Percentiles rank a stretch among this genome's conserved stretches.
These are phyloP conservation scores for Tapera naevia DNA, from an alignment of 2,797 vertebrate species.

Conservation along the genomic window DNA sequence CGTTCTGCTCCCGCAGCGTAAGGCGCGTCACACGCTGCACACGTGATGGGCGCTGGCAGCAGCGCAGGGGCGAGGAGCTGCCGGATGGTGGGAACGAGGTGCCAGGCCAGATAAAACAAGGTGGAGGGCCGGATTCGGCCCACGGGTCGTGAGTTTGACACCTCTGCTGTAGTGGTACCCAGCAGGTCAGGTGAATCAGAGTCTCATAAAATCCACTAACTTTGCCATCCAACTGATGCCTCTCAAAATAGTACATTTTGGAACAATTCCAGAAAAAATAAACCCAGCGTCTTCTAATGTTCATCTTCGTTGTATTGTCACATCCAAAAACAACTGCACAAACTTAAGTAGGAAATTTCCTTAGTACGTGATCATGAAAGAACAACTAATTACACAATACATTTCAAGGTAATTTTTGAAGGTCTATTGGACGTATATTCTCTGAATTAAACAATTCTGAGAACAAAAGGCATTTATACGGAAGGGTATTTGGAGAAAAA, in stretches of 20 bases:
- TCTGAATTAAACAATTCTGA: background rate
- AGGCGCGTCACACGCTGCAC: no score
- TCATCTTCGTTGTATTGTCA: background rate
- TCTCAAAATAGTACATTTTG: background rate
- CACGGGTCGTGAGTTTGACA: no score
- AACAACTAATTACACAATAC: background rate
- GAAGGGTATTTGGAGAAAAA: background rate
- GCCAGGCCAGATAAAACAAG: no score
- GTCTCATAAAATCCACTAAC: background rate
- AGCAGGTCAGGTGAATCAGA: background rate
- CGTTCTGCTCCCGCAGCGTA: no score
- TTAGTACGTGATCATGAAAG: background rate
- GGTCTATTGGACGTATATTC: background rate
- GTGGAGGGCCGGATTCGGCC: no score
- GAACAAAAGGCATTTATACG: background rate
- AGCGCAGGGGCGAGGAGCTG: no score
- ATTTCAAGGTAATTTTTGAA: background rate
- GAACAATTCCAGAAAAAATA: background rate
- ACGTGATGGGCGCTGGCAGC: no score
- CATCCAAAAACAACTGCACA: background rate
- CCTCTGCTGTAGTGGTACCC: background rate
- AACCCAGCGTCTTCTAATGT: background rate
- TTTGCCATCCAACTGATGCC: background rate
- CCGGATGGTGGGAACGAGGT: no score
- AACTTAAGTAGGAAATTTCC: background rate